Base-by-base conservation (phyloP, 2,797 vertebrate species). In the Phataginus tetradactyla region DNA sequence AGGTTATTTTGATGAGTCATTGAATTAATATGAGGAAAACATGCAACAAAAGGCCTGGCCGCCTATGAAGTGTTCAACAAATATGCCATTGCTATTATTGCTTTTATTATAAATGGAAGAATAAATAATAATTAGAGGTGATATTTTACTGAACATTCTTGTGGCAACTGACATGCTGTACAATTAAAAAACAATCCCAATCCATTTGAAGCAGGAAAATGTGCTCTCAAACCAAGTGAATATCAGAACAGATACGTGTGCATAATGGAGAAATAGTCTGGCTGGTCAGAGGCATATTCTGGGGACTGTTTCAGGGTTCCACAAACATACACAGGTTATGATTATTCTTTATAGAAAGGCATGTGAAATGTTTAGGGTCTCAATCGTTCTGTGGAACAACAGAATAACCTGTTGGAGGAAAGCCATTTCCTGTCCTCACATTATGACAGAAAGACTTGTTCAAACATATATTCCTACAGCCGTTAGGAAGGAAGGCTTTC, bases 191-290 rank as follows among this genome's bases (percentile, higher is more conserved):
- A 23, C 12, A 39, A 68, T 21, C 11, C 3, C 59, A 57, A 5
- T 51, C 3, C 0, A 34, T 64, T 18, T 64, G 37, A 80, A 88
- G 37, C 93, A 57, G 12, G 37, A 20, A 74, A 75, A 57, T 20
- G 14, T 69, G 23, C 66, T 93, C 85, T 74, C 23, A 77, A 39
- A 63, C 1, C 12, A 12, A 63, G 13, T 20, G 57, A 63, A 7
- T 25, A 27, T 34, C 7, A 45, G 39, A 39, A 21, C 4, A 78
- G 27, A 5, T 64, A 12, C 1, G 0, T 29, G 3, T 93, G n/a
- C 11, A 2, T 34, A 2, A 25, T 1, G 29, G 29, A 27, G 15
- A 71, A 39, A 17, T 0, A 4, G 15, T 49, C 37, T 4, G 23
- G 18, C 42, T 20, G 18, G 10, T 59, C 15, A 25, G 39, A 39